A percentile compares a stretch with the other conserved stretches of the same genome.
Conservation (phyloP, 2,888 invertebrate species). For the Microchrysa polita region DNA sequence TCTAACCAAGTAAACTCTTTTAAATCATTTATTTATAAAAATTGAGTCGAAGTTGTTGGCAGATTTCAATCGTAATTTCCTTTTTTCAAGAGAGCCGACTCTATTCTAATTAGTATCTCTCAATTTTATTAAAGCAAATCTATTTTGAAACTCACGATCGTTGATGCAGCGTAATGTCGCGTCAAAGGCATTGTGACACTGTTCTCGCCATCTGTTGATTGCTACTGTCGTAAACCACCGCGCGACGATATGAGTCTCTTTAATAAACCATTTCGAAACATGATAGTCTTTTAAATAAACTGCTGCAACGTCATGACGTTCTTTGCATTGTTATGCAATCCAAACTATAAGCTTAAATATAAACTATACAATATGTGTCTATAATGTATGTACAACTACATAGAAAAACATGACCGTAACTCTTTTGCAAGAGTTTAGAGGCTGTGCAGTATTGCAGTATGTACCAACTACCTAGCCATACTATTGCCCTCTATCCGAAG, state of each 20-base stretch:
- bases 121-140: conserved; percentile 1
- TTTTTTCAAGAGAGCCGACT: neutral
- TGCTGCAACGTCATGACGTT: conserved; percentile 38
- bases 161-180: neutral
- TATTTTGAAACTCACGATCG: neutral
- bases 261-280: conserved; percentile 31
- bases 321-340: conserved; percentile 39
- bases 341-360: conserved; percentile 27
- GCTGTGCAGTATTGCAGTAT: neutral
- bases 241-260: conserved; percentile 17
- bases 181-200: neutral
- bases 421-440: conserved; percentile 10
- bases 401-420: conserved; percentile 35
- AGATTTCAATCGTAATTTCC: no score
- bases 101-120: conserved; percentile 4
- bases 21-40: no score
- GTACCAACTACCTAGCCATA: neutral
- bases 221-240: neutral
- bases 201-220: no score
- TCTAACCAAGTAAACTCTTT: no score
- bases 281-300: conserved; percentile 37
- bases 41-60: no score
- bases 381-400: no score
- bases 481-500: neutral
- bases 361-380: conserved; percentile 21